Base-by-base conservation (phyloP, 2,113 vertebrate species). In the Centrocercus urophasianus region DNA sequence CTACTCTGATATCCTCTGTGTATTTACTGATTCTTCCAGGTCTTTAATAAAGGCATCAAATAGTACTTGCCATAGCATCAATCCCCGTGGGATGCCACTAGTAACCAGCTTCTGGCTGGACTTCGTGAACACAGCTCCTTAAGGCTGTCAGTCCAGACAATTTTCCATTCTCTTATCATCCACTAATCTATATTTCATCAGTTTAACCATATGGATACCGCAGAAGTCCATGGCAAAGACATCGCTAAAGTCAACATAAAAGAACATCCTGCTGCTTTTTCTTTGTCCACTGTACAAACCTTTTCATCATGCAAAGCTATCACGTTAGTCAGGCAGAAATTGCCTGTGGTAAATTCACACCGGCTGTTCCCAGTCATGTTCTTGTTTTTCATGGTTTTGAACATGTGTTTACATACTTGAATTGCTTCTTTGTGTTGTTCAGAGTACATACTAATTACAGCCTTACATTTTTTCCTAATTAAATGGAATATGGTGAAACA, bases 391-490 rank as follows among this genome's bases (percentile, higher is more conserved):
- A 8, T 91, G 24, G 50, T 88, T 90, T 88, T 78, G 52, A 74
- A 78, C 27, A 34, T 36, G 42, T 40, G 38, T 86, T 93, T 86
- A 71, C 20, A 7, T 72, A 30, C 90, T 78, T 94, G 80, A 88
- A 90, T 76, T 65, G 32, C 73, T 95, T 93, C 36, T 72, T 83
- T 83, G 60, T 93, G 76, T 89, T 95, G 50, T 83, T 60, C 59
- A 60, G 45, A 90, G 32, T 50, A 76, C 36, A 20, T 70, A 34
- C 8, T 70, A 70, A 89, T 82, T 66, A 61, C 83, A 83, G 13
- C 17, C 20, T 48, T 10, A 8, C 42, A 47, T 72, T 76, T 47
- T 7, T 10, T 28, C 38, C 28, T 60, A 38, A 61, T 74, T 93
- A 87, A 87, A 79, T 80, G 36, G 21, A 52, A 42, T 88, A 61